These are phyloP conservation scores for Eupsilia transversa DNA, from an alignment of 2,888 invertebrate genomes.

Conservation along the genomic window DNA sequence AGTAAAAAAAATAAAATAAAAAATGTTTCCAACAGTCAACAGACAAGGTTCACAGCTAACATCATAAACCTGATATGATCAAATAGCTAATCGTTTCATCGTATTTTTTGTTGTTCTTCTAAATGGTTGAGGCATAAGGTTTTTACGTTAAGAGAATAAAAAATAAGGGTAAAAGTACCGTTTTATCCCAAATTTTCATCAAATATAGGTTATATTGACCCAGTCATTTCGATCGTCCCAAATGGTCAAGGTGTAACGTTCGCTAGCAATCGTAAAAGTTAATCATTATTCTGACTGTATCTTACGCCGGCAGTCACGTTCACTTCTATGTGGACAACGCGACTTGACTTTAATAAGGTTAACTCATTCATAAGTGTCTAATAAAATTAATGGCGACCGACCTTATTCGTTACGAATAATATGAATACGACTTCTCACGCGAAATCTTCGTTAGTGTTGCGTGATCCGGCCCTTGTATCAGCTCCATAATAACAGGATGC, in stretches of 20 bases:
- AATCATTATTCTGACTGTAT: slow-evolving; percentile 80
- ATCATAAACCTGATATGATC: slow-evolving; percentile 46
- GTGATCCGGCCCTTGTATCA: slow-evolving; percentile 63
- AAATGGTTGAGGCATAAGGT: slow-evolving; percentile 36
- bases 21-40: slow-evolving; percentile 28
- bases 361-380: slow-evolving; percentile 79
- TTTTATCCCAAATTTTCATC: slow-evolving; percentile 26
- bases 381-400: slow-evolving; percentile 67
- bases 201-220: slow-evolving; percentile 54
- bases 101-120: slow-evolving; percentile 46
- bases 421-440: slow-evolving; percentile 64
- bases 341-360: slow-evolving; percentile 76
- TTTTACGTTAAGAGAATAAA: slow-evolving; percentile 49
- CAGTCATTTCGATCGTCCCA: slow-evolving; percentile 60
- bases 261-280: slow-evolving; percentile 74
- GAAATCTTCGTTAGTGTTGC: slow-evolving; percentile 66
- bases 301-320: slow-evolving; percentile 80
- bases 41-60: slow-evolving; percentile 19
- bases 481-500: slow-evolving; percentile 48
- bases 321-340: slow-evolving; percentile 74
- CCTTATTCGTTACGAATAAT: slow-evolving; percentile 57
- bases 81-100: slow-evolving; percentile 29
- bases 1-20: slow-evolving; percentile 22
- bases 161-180: slow-evolving; percentile 52
- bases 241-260: slow-evolving; percentile 68